Base-by-base conservation (phyloP, 2,797 vertebrate species). In the Rhinoraja longicauda region DNA sequence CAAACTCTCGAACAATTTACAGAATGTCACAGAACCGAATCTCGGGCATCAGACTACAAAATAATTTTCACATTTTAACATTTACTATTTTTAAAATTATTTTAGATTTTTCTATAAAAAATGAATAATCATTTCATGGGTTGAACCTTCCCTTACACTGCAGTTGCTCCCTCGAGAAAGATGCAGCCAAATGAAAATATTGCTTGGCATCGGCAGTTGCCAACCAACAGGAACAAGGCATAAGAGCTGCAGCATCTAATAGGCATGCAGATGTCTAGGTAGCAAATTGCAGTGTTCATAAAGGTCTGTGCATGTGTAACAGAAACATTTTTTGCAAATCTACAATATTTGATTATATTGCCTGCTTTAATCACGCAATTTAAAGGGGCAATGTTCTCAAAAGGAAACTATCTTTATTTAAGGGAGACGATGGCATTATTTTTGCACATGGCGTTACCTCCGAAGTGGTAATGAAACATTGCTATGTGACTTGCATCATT, bases 161-260 rank as follows among this genome's bases (percentile, higher is more conserved):
- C 67, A 17, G 24, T 75, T 75, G 36, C 72, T 92, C 70, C 39
- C 90, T 73, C n/a, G 39, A 92, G 70, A 92, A 45, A 53, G 88
- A 53, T 72, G 36, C 70, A 75, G 70, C 67, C 90, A 53, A 92
- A 53, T 92, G 70, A 92, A 75, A 92, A 75, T 92, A 92, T 57
- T 53, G 70, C 90, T 73, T 75, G 70, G 90, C 93, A 94, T 93
- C 26, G 0, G 67, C 96, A 96, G 96, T 96, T 94, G 76, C 8
- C 93, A 94, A 96, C 96, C 96, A 96, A 94, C 93, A 93, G 93
- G 1, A 95, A 95, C 96, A 97, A 97, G 96, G 96, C 95, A 94
- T 93, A 0, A 94, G 96, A 96, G 96, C 96, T 96, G 96, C 94
- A 94, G 95, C 94, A 96, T 97, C 97, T 97, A 96, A 95, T 95